Evolutionary conservation across 1,140 invertebrate species (phyloP), one percentile per base, ranked within the genome.

Genomic region (Achroia grisella): DNA sequence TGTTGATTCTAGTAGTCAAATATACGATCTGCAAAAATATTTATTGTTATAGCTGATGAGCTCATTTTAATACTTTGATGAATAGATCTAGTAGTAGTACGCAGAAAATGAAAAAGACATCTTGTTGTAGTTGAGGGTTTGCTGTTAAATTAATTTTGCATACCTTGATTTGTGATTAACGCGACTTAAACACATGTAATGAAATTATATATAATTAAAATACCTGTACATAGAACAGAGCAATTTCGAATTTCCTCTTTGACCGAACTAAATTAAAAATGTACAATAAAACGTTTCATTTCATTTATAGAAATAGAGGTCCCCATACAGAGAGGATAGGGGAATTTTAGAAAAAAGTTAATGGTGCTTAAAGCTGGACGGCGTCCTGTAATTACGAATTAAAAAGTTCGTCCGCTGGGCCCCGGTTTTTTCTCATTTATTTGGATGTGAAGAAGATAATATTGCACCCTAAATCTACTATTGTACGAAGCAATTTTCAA

Each of bases 351-450:
- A 71, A 78, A 73, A 79, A 84, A 84, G 72, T 80, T 84, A 84
- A 84, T 84, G 77, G 66, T 65, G 74, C 80, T 68, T 78, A 80
- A 75, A 81, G 77, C 73, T 63, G 79, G 73, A 67, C 77, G 56
- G 47, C 73, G 73, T 73, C 77, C 80, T 84, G 74, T 81, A 84
- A 84, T 84, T 84, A 84, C 80, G 53, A 81, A 84, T 84, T 84
- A 81, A 84, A 83, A 84, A 84, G 56, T 84, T 80, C 65, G 77
- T 70, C 76, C 69, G 62, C 54, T 52, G 73, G 74, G 70, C 71
- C 65, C 72, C 68, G 52, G 56, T 80, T 84, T 84, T 84, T 84
- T 81, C 70, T 74, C 80, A 80, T 80, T 76, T 80, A 80, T 78
- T 78, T 63, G 75, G 62, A 73, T 66, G 75, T 53, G 65, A 62